Evolutionary conservation across 2,113 vertebrate genomes (phyloP).

Genomic region (Hippocampus mohnikei): DNA sequence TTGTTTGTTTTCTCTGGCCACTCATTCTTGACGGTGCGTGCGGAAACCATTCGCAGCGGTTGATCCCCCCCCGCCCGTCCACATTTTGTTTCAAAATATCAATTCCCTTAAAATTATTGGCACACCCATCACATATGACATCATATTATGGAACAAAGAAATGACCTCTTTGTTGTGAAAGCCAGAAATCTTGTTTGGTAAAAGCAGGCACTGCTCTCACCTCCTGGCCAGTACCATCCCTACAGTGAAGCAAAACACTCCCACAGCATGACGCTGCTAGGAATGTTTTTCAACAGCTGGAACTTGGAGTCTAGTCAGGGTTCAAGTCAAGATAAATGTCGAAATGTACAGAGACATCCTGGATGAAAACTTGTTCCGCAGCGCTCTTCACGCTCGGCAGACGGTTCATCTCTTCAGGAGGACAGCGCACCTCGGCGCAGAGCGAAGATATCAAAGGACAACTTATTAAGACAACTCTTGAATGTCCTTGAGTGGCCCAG

Average conservation of each 20-base stretch:
- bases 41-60: neutral
- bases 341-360: neutral
- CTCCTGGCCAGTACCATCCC: neutral
- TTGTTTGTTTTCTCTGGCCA: slow-evolving; percentile 21
- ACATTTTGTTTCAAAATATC: neutral
- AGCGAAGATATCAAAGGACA: neutral
- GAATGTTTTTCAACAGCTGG: slow-evolving; percentile 1
- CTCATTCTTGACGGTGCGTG: neutral
- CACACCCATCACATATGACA: neutral
- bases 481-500: slow-evolving; percentile 1
- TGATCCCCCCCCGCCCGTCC: neutral
- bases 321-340: neutral
- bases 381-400: neutral
- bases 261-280: neutral
- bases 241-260: slow-evolving; percentile 1
- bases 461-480: neutral
- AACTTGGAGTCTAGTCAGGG: neutral
- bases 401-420: neutral
- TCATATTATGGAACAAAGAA: neutral
- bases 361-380: neutral
- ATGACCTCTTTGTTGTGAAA: neutral
- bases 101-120: neutral
- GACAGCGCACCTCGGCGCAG: neutral
- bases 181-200: neutral
- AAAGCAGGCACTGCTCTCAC: neutral